Conservation (phyloP, 1,140 invertebrate genomes). For the Lasaia peninsularis region DNA sequence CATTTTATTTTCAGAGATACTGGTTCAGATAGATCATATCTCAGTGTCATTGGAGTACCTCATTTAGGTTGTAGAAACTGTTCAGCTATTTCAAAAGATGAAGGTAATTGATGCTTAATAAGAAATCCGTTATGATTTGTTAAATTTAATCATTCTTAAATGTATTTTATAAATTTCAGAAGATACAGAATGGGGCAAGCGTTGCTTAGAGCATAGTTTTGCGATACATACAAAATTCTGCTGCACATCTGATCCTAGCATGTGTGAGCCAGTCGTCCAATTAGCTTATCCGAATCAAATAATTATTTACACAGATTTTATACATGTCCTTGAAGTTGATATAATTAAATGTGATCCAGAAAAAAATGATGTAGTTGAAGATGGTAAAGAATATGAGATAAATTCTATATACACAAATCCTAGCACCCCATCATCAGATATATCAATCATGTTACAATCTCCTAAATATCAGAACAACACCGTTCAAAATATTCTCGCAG, state of each 20-base stretch:
- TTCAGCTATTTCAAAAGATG: constrained; percentile 58
- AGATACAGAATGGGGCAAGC: constrained; percentile 56
- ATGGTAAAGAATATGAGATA: constrained; percentile 49
- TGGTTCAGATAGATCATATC: constrained; percentile 70
- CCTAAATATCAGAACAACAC: constrained; percentile 69
- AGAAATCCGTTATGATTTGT: neutral
- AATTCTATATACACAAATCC: constrained; percentile 56
- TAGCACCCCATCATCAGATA: constrained; percentile 55
- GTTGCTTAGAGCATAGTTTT: constrained; percentile 74
- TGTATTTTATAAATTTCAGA: constrained; percentile 38
- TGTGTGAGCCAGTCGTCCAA: constrained; percentile 73
- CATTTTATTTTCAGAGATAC: constrained; percentile 58
- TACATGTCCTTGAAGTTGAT: constrained; percentile 75
- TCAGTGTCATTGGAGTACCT: constrained; percentile 74
- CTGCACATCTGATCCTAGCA: constrained; percentile 70
- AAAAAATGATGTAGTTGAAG: constrained; percentile 42
- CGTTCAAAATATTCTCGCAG: constrained; percentile 71
- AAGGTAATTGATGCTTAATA: constrained; percentile 41
- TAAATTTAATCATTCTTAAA: neutral
- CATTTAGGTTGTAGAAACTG: constrained; percentile 73
- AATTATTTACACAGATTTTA: constrained; percentile 75
- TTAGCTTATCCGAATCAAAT: constrained; percentile 75
- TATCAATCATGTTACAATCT: constrained; percentile 57
- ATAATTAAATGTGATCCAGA: constrained; percentile 67
- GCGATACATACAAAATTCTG: constrained; percentile 75